phyloP scores from a whole-genome alignment of 2,797 vertebrate species.

The Selene dorsalis region DNA sequence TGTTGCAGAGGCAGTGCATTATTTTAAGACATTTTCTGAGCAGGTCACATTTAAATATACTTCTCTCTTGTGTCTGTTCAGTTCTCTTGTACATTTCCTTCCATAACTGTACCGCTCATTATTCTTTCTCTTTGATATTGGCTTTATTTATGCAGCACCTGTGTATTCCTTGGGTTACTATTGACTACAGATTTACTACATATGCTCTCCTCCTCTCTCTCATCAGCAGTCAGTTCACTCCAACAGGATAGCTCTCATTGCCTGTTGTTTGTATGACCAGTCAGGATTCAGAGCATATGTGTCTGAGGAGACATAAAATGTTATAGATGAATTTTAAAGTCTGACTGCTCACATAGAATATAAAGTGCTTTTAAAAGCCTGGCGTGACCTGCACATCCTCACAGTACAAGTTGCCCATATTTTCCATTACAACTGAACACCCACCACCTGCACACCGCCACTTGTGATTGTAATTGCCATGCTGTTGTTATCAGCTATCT shows the following conservation, averaged over 20 bases:
- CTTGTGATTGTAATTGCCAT: conserved; percentile 63
- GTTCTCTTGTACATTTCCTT: conserved; percentile 16
- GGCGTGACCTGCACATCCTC: conserved; percentile 35
- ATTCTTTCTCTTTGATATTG: conserved; percentile 11
- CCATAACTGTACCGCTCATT: conserved; percentile 5
- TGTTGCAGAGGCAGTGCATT: conserved; percentile 46
- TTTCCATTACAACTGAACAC: conserved; percentile 56
- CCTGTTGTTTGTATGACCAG: conserved; percentile 51
- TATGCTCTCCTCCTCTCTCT: conserved; percentile 36
- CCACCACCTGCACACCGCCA: conserved; percentile 57
- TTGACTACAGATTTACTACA: conserved; percentile 35
- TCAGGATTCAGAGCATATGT: conserved; percentile 16
- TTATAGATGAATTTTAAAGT: conserved; percentile 10
- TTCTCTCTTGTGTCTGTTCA: conserved; percentile 13
- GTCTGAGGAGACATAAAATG: neutral
- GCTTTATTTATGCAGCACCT: conserved; percentile 15
- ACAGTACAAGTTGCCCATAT: conserved; percentile 17
- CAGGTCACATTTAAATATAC: conserved; percentile 29
- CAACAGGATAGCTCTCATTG: conserved; percentile 35
- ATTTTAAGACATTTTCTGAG: conserved; percentile 33
- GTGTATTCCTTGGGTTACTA: conserved; percentile 4
- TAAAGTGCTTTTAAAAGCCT: conserved; percentile 52
- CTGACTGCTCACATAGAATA: conserved; percentile 31
- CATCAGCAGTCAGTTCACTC: conserved; percentile 67
- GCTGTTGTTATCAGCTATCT: conserved; percentile 67